These are phyloP conservation scores for Odobenus rosmarus DNA, from an alignment of 2,113 vertebrate species.

Conservation along the genomic window DNA sequence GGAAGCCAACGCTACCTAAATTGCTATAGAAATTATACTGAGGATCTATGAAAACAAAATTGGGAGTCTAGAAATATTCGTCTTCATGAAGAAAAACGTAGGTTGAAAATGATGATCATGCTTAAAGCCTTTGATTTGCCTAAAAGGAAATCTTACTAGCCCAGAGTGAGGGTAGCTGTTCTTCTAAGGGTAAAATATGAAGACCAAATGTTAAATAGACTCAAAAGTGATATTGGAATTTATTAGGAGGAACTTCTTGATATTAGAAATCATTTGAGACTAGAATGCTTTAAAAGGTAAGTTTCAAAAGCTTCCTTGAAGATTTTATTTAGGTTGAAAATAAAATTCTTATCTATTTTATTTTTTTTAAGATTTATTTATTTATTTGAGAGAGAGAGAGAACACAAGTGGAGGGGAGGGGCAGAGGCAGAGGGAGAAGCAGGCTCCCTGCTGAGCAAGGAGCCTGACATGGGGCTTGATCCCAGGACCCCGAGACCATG, in stretches of 20 bases:
- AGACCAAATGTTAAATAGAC: background rate
- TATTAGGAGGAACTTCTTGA: background rate
- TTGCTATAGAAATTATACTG: background rate
- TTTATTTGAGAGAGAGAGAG: background rate
- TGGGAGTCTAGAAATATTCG: background rate
- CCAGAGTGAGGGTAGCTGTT: background rate
- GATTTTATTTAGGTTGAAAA: slow-evolving; percentile 29
- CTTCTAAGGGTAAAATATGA: slow-evolving; percentile 5
- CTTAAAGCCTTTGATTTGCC: background rate
- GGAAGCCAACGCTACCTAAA: background rate
- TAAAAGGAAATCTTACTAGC: background rate
- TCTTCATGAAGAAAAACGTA: background rate
- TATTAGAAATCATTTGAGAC: background rate
- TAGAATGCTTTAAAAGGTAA: background rate
- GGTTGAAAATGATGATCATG: background rate
- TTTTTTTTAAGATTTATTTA: background rate
- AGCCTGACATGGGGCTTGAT: background rate
- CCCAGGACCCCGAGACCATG: background rate
- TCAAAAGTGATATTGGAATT: background rate
- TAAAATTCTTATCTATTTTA: background rate
- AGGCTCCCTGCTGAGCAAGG: background rate
- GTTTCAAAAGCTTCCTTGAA: background rate
- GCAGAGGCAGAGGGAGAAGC: background rate
- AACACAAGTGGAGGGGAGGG: background rate
- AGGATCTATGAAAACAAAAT: slow-evolving; percentile 1